These are phyloP conservation scores for Progne subis DNA, from an alignment of 2,113 vertebrate genomes.

Conservation along the genomic window DNA sequence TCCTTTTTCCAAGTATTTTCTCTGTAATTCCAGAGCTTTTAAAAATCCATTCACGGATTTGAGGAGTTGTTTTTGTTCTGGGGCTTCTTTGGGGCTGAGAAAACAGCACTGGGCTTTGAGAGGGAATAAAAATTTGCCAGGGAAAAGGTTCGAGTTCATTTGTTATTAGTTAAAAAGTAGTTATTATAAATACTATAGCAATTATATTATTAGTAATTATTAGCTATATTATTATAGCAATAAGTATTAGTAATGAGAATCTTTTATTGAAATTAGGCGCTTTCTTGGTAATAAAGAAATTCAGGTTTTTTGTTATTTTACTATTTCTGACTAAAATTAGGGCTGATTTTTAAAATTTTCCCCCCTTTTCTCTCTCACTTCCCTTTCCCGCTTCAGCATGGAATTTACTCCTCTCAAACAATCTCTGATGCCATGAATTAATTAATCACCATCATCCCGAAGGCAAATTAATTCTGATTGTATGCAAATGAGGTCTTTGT, in stretches of 20 bases:
- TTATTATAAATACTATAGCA: neutral
- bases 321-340: neutral
- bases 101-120: neutral
- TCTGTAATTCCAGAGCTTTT: neutral
- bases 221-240: no score
- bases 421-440: neutral
- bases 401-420: neutral
- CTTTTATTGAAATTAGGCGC: neutral
- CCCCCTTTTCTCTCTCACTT: neutral
- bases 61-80: neutral
- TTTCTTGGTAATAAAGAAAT: neutral
- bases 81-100: neutral
- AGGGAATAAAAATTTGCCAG: neutral
- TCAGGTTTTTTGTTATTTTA: neutral
- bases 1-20: rapidly evolving
- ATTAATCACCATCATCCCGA: neutral
- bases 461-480: neutral
- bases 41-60: neutral
- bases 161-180: no score
- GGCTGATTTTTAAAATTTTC: neutral
- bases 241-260: neutral
- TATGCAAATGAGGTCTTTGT: neutral
- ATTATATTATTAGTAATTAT: no score
- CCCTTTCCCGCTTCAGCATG: neutral
- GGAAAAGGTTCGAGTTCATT: neutral